phyloP scores from a whole-genome alignment of 2,113 vertebrate species.

The Chionodraco myersi region DNA sequence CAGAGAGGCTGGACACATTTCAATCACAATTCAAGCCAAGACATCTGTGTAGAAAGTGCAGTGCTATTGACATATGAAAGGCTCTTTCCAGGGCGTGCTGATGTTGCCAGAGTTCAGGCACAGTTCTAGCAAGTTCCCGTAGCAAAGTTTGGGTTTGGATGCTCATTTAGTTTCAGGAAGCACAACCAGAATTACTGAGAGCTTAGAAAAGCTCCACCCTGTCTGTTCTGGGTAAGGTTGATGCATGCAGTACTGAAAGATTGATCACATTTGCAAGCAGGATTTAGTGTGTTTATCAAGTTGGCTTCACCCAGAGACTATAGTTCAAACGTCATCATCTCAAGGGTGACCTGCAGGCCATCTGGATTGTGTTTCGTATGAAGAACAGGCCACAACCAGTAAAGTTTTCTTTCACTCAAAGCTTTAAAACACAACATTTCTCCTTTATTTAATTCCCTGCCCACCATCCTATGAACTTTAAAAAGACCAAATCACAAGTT shows the following conservation, averaged over 20 bases:
- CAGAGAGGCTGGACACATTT: constrained; percentile 18
- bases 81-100: constrained; percentile 17
- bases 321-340: constrained; percentile 54
- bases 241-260: constrained; percentile 14
- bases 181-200: constrained; percentile 15
- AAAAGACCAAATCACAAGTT: constrained; percentile 25
- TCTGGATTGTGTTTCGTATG: constrained; percentile 49
- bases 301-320: constrained; percentile 33
- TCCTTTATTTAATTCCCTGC: constrained; percentile 12
- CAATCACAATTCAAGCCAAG: constrained; percentile 45
- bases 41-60: constrained; percentile 47
- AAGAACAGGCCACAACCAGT: constrained; percentile 39
- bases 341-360: constrained; percentile 19
- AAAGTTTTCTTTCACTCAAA: constrained; percentile 41
- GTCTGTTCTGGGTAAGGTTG: constrained; percentile 8
- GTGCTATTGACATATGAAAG: constrained; percentile 34
- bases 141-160: constrained; percentile 30
- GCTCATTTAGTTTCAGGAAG: constrained; percentile 34
- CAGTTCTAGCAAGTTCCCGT: constrained; percentile 14
- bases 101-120: constrained; percentile 35
- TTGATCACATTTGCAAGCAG: not conserved
- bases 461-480: constrained; percentile 15
- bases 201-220: constrained; percentile 10
- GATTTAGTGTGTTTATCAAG: constrained; percentile 37
- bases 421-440: constrained; percentile 32